Evolutionary conservation across 2,113 vertebrate genomes (phyloP), one percentile per base, ranked within the genome.

Genomic region (Chelonoidis abingdonii): DNA sequence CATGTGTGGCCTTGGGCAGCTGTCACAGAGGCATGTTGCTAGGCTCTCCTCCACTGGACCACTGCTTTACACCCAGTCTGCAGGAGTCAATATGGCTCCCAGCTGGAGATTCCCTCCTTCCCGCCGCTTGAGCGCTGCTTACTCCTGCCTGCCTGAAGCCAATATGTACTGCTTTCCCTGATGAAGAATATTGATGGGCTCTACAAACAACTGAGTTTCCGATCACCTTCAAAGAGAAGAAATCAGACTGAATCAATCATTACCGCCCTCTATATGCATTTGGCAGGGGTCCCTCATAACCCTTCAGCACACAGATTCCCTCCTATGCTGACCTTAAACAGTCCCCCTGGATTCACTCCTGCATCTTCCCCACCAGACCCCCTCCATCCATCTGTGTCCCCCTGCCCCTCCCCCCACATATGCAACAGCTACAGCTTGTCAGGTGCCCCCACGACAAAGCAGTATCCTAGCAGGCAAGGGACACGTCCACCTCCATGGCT

Each of bases 21-120:
- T 57, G 11, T 25, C 8, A 24, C 84, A 92, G 78, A 84, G 87
- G 52, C 49, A 11, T 16, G 49, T 22, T 38, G 35, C 19, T 72
- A 19, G 31, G 35, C 7, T 62, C 86, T 75, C 11, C 38, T 47
- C 59, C 79, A 29, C 3, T 80, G 35, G n/a, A 9, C 19, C 35
- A 35, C 22, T 57, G 54, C 38, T 88, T 91, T 72, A 92, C 91
- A 92, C 90, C 96, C 87, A 95, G 62, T 80, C 11, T 83, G 4
- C 5, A 53, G 69, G 56, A 27, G 69, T 89, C 76, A 76, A 49
- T 3, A 62, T 91, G 92, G 83, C 94, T 93, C 93, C 85, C 87
- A 86, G 80, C 72, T 79, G 38, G 57, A 81, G 59, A 65, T 65
- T 75, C 29, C 90, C 44, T 87, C 65, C 65, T 52, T 38, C 47